Evolutionary conservation across 2,888 invertebrate genomes (phyloP).

Genomic region (Drosophila infuscata): DNA sequence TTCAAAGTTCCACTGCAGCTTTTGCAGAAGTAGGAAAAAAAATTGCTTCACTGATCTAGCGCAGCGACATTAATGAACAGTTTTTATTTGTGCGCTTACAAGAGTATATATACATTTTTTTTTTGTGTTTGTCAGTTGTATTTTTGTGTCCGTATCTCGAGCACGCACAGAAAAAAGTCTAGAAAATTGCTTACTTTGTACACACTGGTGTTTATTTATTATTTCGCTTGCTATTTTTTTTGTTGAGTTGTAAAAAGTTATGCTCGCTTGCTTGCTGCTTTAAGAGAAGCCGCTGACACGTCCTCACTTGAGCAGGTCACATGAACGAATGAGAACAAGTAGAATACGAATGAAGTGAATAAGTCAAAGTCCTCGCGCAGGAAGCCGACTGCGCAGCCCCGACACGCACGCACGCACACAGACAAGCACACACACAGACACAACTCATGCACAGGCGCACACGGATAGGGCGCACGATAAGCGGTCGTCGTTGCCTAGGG

Average conservation of each 20-base stretch:
- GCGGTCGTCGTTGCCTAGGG: conserved; percentile 56
- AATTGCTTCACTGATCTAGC: conserved; percentile 54
- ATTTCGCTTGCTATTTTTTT: conserved; percentile 2
- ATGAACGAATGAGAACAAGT: conserved; percentile 57
- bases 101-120: conserved; percentile 1
- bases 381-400: conserved; percentile 76
- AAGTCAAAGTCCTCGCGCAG: conserved; percentile 78
- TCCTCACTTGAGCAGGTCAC: conserved; percentile 68
- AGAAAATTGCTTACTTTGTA: conserved; percentile 47
- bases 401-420: conserved; percentile 60
- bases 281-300: conserved; percentile 53
- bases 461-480: conserved; percentile 63
- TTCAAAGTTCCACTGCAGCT: conserved; percentile 55
- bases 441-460: conserved; percentile 31
- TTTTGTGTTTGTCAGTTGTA: conserved; percentile 19
- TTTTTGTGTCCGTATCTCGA: conserved; percentile 13
- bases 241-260: conserved; percentile 28
- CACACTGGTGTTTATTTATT: conserved; percentile 40
- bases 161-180: conserved; percentile 27
- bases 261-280: conserved; percentile 12
- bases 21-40: conserved; percentile 49
- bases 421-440: conserved; percentile 10
- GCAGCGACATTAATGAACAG: conserved; percentile 60
- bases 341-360: conserved; percentile 48
- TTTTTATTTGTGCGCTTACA: conserved; percentile 51